Evolutionary conservation across 2,113 vertebrate genomes (phyloP).

Genomic region (Rallus limicola): DNA sequence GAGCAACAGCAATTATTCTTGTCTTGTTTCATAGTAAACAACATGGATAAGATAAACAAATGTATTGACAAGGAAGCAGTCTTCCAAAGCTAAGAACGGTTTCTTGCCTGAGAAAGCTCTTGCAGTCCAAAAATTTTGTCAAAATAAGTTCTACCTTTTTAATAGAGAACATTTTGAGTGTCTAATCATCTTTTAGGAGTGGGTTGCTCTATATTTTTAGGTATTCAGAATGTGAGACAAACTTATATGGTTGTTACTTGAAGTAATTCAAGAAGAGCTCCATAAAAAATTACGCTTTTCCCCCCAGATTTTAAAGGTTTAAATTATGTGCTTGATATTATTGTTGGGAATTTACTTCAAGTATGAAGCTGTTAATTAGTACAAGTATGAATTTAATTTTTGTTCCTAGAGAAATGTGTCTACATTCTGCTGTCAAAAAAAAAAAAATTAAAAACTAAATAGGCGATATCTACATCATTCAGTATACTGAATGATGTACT

Average conservation of each 20-base stretch:
- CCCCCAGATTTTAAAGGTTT: background rate
- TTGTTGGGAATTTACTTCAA: background rate
- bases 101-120: background rate
- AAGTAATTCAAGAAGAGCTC: background rate
- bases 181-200: background rate
- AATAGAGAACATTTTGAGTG: background rate
- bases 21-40: background rate
- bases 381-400: background rate
- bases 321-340: background rate
- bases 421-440: background rate
- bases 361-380: background rate
- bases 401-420: background rate
- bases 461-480: background rate
- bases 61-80: background rate
- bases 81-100: background rate
- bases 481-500: too few relatives aligned
- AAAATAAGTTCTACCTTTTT: background rate
- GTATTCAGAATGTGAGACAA: background rate
- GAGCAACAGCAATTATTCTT: background rate
- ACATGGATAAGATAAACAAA: background rate
- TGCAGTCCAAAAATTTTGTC: background rate
- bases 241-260: background rate
- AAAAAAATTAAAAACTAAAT: background rate
- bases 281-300: background rate
- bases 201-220: background rate